phyloP scores from a whole-genome alignment of 2,113 vertebrate genomes.

The Seriola rivoliana region DNA sequence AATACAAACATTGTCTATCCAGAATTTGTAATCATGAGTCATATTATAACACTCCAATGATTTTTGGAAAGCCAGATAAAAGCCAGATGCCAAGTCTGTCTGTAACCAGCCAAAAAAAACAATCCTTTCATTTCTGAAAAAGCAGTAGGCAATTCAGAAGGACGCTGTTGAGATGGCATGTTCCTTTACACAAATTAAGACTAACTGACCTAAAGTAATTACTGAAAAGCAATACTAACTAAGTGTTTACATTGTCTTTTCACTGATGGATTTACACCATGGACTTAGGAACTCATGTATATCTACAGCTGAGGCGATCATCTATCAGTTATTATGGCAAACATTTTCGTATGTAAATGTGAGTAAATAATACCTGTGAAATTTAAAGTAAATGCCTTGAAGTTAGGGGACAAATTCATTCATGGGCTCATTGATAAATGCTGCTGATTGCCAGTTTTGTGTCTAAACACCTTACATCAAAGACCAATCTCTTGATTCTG shows the following conservation, averaged over 20 bases:
- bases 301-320: background rate
- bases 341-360: background rate
- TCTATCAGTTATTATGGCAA: background rate
- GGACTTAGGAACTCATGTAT: background rate
- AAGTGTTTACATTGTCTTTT: background rate
- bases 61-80: slow-evolving; percentile 28
- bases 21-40: slow-evolving; percentile 33
- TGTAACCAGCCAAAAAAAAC: slow-evolving; percentile 32
- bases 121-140: slow-evolving; percentile 24
- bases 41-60: slow-evolving; percentile 35
- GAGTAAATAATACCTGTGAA: background rate
- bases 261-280: background rate
- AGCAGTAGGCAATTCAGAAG: background rate
- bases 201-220: background rate
- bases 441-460: slow-evolving; percentile 4
- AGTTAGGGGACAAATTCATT: background rate
- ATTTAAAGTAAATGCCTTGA: background rate
- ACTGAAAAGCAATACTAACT: background rate
- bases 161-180: background rate
- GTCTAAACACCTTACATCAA: background rate
- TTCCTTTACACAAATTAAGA: slow-evolving; percentile 5
- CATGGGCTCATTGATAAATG: slow-evolving; percentile 1
- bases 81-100: slow-evolving; percentile 33
- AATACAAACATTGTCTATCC: slow-evolving; percentile 12
- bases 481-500: slow-evolving; percentile 17